Evolutionary conservation across 2,113 vertebrate genomes (phyloP).

Genomic region (Catharus minimus): DNA sequence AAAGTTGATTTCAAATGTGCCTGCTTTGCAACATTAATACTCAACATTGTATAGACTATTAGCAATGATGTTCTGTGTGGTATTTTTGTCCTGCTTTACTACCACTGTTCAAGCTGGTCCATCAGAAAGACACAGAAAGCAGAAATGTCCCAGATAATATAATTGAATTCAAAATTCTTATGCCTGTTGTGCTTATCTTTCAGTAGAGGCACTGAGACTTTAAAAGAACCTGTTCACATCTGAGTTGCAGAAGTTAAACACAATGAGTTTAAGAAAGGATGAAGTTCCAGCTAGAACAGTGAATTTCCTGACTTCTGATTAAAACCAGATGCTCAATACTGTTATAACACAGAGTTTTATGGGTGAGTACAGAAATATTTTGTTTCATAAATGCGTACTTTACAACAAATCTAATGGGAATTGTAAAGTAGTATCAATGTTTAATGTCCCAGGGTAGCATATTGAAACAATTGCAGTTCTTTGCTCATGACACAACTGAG

Average conservation of each 20-base stretch:
- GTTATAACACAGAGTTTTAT: slow-evolving; percentile 16
- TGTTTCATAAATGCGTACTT: slow-evolving; percentile 36
- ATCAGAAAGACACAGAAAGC: neutral
- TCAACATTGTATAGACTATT: neutral
- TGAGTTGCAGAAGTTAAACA: neutral
- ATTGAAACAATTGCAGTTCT: slow-evolving; percentile 33
- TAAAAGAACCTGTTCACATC: neutral
- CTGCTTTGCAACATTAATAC: neutral
- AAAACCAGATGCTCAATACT: slow-evolving; percentile 33
- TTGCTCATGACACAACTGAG: slow-evolving; percentile 26
- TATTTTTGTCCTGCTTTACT: neutral
- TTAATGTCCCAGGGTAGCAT: neutral
- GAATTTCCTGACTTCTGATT: slow-evolving; percentile 43
- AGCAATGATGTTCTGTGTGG: neutral
- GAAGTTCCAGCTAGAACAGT: slow-evolving; percentile 1
- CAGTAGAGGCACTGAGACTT: neutral
- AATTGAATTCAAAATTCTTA: neutral
- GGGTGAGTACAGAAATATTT: slow-evolving; percentile 33
- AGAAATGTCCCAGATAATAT: neutral
- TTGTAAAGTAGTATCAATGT: slow-evolving; percentile 29
- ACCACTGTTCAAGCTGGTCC: neutral
- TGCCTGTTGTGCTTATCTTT: neutral
- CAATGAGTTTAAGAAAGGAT: neutral
- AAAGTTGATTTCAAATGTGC: neutral
- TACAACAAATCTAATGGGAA: slow-evolving; percentile 24